These are phyloP conservation scores for Goniozus legneri DNA, from an alignment of 1,140 invertebrate species.

Conservation along the genomic window DNA sequence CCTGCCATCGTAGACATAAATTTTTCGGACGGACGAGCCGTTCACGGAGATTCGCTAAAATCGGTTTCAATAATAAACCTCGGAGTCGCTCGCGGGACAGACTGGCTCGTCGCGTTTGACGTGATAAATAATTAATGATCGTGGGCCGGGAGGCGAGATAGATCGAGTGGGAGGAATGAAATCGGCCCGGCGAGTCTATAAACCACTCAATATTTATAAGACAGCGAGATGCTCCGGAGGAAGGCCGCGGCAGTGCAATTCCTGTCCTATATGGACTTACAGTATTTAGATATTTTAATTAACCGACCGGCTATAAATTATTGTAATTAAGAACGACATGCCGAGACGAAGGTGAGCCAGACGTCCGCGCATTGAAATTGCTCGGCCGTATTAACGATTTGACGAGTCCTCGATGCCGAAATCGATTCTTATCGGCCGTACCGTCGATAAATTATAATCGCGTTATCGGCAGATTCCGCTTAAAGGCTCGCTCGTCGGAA, in stretches of 20 bases:
- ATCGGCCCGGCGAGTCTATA: constrained; percentile 26
- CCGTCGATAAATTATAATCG: too few relatives aligned
- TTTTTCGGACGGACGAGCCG: constrained; percentile 19
- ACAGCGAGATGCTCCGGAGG: constrained; percentile 20
- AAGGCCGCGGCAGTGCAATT: constrained; percentile 3
- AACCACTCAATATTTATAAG: constrained; percentile 51
- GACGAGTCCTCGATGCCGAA: too few relatives aligned
- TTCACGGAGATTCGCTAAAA: constrained; percentile 29
- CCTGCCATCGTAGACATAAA: constrained; percentile 29
- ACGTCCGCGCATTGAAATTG: too few relatives aligned
- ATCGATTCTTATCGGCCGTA: too few relatives aligned
- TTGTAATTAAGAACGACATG: constrained; percentile 39
- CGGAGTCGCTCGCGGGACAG: constrained; percentile 16
- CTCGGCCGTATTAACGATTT: too few relatives aligned
- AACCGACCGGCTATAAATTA: constrained; percentile 49
- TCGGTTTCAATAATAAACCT: constrained; percentile 27
- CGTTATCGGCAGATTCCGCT: too few relatives aligned
- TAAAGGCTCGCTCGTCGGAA: too few relatives aligned
- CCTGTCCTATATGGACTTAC: constrained; percentile 25
- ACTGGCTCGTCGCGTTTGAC: constrained; percentile 34
- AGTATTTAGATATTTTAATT: constrained; percentile 53
- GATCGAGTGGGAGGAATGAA: constrained; percentile 4
- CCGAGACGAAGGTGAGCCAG: too few relatives aligned
- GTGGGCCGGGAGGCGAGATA: constrained; percentile 1
- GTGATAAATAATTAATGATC: constrained; percentile 53